Evolutionary conservation across 2,888 invertebrate species (phyloP).

Genomic region (Beris morrisii): DNA sequence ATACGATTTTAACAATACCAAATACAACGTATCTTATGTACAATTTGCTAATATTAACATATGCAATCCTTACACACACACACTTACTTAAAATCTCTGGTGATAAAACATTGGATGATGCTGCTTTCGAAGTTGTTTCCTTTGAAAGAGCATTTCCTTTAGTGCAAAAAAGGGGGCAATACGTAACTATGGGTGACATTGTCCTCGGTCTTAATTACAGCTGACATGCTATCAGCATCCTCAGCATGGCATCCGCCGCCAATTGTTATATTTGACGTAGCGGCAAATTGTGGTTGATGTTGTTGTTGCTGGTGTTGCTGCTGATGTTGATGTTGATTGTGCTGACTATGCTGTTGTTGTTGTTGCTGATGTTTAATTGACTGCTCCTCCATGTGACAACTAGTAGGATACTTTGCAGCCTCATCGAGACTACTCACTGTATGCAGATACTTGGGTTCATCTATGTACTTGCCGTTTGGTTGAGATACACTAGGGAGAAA

Average conservation of each 20-base stretch:
- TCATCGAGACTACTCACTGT: conserved; percentile 48
- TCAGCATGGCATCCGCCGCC: conserved; percentile 41
- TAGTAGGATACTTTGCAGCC: conserved; percentile 43
- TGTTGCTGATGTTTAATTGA: conserved; percentile 40
- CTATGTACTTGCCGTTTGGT: conserved; percentile 52
- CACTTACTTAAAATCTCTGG: too few relatives aligned
- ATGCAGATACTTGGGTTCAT: conserved; percentile 54
- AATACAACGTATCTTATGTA: too few relatives aligned
- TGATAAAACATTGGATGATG: conserved; percentile 33
- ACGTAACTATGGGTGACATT: conserved; percentile 55
- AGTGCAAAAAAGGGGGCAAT: conserved; percentile 58
- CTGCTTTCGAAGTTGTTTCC: conserved; percentile 46
- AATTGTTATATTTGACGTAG: conserved; percentile 43
- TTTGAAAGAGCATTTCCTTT: conserved; percentile 56
- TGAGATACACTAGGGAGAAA: conserved; percentile 42
- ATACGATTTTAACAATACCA: too few relatives aligned
- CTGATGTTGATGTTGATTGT: conserved; percentile 30
- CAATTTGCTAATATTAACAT: too few relatives aligned
- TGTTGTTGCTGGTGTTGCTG: conserved; percentile 39
- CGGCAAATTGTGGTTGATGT: conserved; percentile 37
- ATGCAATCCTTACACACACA: too few relatives aligned
- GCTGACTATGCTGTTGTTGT: conserved; percentile 34
- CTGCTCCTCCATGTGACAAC: conserved; percentile 49
- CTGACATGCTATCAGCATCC: conserved; percentile 46
- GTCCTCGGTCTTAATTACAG: conserved; percentile 56